Evolutionary conservation across 2,888 invertebrate species (phyloP).

Genomic region (Erebia aethiops): DNA sequence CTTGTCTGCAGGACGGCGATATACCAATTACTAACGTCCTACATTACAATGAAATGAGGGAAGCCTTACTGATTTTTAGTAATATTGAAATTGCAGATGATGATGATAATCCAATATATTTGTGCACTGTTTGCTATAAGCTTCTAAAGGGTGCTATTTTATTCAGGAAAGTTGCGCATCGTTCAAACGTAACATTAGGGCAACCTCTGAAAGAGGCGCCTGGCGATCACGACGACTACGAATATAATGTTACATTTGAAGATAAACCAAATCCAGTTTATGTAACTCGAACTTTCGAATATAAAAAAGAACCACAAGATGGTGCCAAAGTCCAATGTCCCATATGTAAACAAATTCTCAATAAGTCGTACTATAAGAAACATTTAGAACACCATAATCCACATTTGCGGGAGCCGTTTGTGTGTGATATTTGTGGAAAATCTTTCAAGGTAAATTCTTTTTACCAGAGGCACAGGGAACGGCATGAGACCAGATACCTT

Average conservation of each 20-base stretch:
- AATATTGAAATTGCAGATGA: constrained; percentile 15
- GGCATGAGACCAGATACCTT: constrained; percentile 50
- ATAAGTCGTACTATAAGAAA: constrained; percentile 37
- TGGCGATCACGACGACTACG: background rate
- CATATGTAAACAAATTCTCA: background rate
- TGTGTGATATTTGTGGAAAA: constrained; percentile 55
- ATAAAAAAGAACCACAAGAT: background rate
- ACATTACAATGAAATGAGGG: constrained; percentile 22
- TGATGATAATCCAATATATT: constrained; percentile 53
- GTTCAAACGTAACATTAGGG: constrained; percentile 53
- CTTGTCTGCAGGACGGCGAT: constrained; percentile 59
- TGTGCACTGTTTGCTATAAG: constrained; percentile 60
- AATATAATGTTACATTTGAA: background rate
- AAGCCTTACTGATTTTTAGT: constrained; percentile 1
- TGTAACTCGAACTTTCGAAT: background rate
- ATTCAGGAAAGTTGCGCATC: constrained; percentile 60
- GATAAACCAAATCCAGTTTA: background rate
- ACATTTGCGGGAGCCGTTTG: constrained; percentile 47
- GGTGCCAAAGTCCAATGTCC: constrained; percentile 1
- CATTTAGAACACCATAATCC: constrained; percentile 54
- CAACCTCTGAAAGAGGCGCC: constrained; percentile 34
- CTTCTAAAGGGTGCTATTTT: constrained; percentile 59
- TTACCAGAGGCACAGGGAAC: constrained; percentile 53
- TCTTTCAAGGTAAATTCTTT: constrained; percentile 52
- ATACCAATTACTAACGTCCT: constrained; percentile 52